Base-by-base conservation (phyloP, 2,113 vertebrate species). In the Vulpes ferrilata region DNA sequence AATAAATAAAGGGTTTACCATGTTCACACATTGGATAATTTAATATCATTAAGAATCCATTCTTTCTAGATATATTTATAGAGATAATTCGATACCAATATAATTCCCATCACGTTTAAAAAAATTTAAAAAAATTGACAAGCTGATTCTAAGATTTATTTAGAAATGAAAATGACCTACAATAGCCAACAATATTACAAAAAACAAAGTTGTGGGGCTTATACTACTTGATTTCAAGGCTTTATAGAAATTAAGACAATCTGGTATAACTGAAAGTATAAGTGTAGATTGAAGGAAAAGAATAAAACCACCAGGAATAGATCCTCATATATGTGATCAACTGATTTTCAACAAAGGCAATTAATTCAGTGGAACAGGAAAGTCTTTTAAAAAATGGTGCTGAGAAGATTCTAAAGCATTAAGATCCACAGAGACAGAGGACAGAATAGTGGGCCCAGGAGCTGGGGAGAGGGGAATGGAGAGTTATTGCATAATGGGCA, bases 221-320 rank as follows among this genome's bases (percentile, higher is more conserved):
- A 57, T 7, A 73, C 62, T 74, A 38, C 48, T 32, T 71, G 74
- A 79, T 89, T 74, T 92, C 55, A 83, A 85, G 89, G 88, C 64
- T 67, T 76, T 80, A 82, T 20, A 92, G 88, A 94, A 89, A 94
- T 76, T 62, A 82, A 92, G 80, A 71, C 35, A 94, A 65, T 27
- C 23, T 62, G 65, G 64, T 30, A 30, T 12, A 71, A 57, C 78
- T 85, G 87, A 88, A 92, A 85, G 38, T 43, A 20, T 84, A 88
- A 91, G 95, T 95, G 92, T 27, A 92, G 69, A 65, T 90, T 62
- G 89, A 82, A 74, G 74, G 80, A 82, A 87, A 84, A 92, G n/a
- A 32, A 59, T 8, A 32, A 82, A 88, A 27, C 55, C 55, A 1
- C 38, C 60, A 83, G 32, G 88, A 95, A 62, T 60, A 90, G 85